These are phyloP conservation scores for Drepanosiphum platanoidis DNA, from an alignment of 2,888 invertebrate species.

Conservation along the genomic window DNA sequence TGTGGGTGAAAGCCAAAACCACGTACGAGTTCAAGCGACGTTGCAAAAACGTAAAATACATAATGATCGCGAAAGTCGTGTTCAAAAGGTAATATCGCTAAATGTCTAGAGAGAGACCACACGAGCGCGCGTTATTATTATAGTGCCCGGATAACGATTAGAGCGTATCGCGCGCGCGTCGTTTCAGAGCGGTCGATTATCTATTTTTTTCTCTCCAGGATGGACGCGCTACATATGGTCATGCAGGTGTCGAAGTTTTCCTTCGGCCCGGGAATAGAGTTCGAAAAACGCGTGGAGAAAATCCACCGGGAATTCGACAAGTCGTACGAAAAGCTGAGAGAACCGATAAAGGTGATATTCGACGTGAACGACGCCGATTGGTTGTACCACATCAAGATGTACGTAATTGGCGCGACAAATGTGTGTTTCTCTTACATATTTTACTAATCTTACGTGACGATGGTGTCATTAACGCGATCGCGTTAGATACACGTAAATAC, in stretches of 20 bases:
- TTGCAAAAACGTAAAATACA: conserved; percentile 17
- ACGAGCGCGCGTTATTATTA: not conserved
- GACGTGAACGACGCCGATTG: not conserved
- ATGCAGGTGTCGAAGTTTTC: not conserved
- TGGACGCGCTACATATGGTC: not conserved
- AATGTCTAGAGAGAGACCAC: too few relatives aligned
- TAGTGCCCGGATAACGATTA: not conserved
- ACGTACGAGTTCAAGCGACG: not conserved
- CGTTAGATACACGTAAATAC: too few relatives aligned
- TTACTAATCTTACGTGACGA: too few relatives aligned
- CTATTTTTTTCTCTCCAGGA: not conserved
- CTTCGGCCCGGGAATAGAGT: not conserved
- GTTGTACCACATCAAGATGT: not conserved
- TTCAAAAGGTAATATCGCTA: conserved; percentile 49
- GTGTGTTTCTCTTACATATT: too few relatives aligned
- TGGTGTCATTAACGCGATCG: too few relatives aligned
- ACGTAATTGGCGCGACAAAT: not conserved
- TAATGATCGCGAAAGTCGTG: conserved; percentile 7
- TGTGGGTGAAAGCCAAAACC: conserved; percentile 3
- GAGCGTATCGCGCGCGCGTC: not conserved
- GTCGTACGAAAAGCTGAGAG: not conserved
- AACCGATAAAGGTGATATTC: not conserved
- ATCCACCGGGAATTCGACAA: not conserved
- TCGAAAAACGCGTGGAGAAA: not conserved
- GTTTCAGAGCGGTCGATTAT: not conserved